Base-by-base conservation (phyloP, 2,113 vertebrate genomes). In the Hippocampus guttulatus region DNA sequence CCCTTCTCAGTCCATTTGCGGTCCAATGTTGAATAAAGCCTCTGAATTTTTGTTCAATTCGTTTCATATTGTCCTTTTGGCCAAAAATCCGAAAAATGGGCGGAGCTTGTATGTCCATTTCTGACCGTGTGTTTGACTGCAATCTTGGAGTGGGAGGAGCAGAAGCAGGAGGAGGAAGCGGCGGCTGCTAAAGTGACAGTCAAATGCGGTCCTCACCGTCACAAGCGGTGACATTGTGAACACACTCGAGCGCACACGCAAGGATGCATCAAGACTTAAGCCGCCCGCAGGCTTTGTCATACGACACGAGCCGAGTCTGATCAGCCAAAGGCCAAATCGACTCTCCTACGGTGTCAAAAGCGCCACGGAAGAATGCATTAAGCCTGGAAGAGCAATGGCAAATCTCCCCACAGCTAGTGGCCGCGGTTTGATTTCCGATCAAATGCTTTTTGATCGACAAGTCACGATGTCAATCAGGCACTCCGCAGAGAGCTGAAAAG, bases 211-310 rank as follows among this genome's bases (percentile, higher is more conserved):
- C 5, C 54, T 40, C 1, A 12, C 40, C 6, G 27, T 58, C 20
- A n/a, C 64, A 58, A 45, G 60, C 58, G 27, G 52, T 27, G 63
- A 68, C 8, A 8, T 45, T 8, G 20, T 43, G 38, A 74, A 67
- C 58, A 45, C 66, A 33, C 52, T 57, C 61, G 5, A 27, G 67
- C 58, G 57, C 30, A 30, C 30, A 30, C 30, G 30, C 30, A 30
- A 30, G 30, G 30, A 30, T 30, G 30, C 30, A 30, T 30, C 66
- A 64, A 68, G 76, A 33, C 30, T 33, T 33, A 33, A 33, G 69
- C 63, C 30, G 55, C 75, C 87, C 69, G 70, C 58, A 63, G 78
- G 81, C 54, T n/a, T 33, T 64, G 40, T 72, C 6, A 21, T 16
- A 47, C 25, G 11, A 38, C 74, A n/a, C 27, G 1, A 49, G n/a